phyloP scores from a whole-genome alignment of 1,140 invertebrate genomes.

The Drosophila repleta region DNA sequence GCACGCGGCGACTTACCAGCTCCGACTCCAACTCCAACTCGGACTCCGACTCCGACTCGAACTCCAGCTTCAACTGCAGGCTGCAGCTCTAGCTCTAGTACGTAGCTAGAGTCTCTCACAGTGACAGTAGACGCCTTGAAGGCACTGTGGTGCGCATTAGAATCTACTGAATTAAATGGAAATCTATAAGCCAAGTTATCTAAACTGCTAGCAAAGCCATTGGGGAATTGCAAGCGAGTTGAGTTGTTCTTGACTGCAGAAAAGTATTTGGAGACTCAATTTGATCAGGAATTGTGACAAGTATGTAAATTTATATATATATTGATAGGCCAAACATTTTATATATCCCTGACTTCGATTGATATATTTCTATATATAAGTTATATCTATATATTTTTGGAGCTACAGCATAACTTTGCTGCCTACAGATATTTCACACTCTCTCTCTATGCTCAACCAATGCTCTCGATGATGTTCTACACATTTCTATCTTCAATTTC shows the following conservation, averaged over 20 bases:
- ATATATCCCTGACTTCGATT: too few species aligned
- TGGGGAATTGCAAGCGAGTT: neutral
- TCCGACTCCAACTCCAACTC: constrained; percentile 2
- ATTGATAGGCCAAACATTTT: too few species aligned
- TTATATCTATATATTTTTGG: too few species aligned
- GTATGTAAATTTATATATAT: too few species aligned
- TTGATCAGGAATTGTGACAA: too few species aligned
- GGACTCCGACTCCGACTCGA: neutral
- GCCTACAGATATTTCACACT: too few species aligned
- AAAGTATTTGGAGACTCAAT: neutral
- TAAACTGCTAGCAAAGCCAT: too few species aligned
- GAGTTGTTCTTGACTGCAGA: neutral
- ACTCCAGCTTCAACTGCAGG: neutral
- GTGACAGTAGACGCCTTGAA: constrained; percentile 36
- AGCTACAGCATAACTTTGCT: too few species aligned
- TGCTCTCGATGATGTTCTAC: too few species aligned
- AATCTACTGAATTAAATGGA: neutral
- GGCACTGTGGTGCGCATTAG: constrained; percentile 33
- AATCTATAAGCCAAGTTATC: neutral
- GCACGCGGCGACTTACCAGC: constrained; percentile 40
- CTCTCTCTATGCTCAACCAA: too few species aligned
- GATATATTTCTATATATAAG: too few species aligned
- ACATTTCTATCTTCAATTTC: too few species aligned
- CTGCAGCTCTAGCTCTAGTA: neutral
- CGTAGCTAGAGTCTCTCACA: constrained; percentile 9